phyloP scores from a whole-genome alignment of 2,113 vertebrate species.

The Sceloporus undulatus region DNA sequence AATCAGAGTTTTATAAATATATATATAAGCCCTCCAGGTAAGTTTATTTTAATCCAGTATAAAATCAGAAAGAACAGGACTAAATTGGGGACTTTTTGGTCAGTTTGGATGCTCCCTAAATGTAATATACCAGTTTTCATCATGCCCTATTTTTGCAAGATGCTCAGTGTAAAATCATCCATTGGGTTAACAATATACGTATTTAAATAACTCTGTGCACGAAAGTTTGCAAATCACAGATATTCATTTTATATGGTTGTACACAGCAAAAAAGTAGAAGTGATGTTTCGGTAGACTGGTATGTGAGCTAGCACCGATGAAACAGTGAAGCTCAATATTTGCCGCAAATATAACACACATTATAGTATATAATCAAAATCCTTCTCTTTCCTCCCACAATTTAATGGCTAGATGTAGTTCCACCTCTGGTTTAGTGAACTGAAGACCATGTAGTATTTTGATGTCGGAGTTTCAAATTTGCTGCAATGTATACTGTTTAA shows the following conservation, averaged over 20 bases:
- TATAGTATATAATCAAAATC: neutral
- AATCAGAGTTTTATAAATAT: too few species aligned
- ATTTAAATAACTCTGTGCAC: too few species aligned
- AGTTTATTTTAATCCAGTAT: too few species aligned
- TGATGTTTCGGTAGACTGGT: neutral
- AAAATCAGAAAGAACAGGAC: too few species aligned
- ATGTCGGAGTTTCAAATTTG: neutral
- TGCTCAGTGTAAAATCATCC: neutral
- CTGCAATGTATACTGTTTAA: neutral
- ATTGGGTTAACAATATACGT: too few species aligned
- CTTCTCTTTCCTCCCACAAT: neutral
- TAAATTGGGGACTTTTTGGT: too few species aligned
- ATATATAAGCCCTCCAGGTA: too few species aligned
- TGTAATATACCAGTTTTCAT: neutral
- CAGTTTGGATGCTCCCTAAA: slow-evolving; percentile 29
- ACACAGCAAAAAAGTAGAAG: neutral
- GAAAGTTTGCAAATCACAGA: neutral
- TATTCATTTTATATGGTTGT: neutral
- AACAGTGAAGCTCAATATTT: neutral
- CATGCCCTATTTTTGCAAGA: neutral
- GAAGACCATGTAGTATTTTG: neutral
- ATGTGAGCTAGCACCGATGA: neutral
- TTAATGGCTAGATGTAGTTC: neutral
- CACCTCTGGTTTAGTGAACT: neutral
- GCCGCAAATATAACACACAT: neutral